Conservation (phyloP, 2,797 vertebrate species). For the Microctenopoma steveboyesi region DNA sequence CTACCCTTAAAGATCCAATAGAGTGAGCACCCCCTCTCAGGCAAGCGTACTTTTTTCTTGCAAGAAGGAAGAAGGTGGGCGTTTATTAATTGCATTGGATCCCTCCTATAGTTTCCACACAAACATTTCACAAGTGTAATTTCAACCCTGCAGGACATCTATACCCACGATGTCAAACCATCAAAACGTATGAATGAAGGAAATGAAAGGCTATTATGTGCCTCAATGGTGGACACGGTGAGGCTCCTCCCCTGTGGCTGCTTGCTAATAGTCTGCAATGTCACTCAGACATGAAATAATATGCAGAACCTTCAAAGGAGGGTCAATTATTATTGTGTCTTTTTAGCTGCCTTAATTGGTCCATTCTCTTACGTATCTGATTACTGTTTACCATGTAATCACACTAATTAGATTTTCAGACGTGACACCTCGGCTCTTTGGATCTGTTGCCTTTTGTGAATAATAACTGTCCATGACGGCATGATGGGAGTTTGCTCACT, state of each 20-base stretch:
- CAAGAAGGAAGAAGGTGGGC: too few species aligned
- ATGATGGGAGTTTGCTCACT: not conserved
- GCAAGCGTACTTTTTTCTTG: constrained; percentile 3
- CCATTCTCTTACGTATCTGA: constrained; percentile 39
- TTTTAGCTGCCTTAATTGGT: constrained; percentile 43
- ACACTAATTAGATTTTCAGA: constrained; percentile 42
- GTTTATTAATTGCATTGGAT: constrained; percentile 30
- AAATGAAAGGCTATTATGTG: constrained; percentile 29
- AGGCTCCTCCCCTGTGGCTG: constrained; percentile 39
- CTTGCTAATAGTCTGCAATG: constrained; percentile 59
- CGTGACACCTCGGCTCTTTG: constrained; percentile 17
- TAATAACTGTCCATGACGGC: constrained; percentile 7
- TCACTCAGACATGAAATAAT: constrained; percentile 63
- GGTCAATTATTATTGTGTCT: constrained; percentile 54
- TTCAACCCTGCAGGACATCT: constrained; percentile 56
- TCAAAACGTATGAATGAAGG: constrained; percentile 39
- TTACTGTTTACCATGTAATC: constrained; percentile 41
- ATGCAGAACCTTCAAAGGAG: constrained; percentile 43
- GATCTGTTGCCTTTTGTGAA: constrained; percentile 21
- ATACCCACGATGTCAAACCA: constrained; percentile 63
- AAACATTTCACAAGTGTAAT: constrained; percentile 63
- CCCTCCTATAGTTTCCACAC: constrained; percentile 56
- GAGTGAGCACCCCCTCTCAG: constrained; percentile 55
- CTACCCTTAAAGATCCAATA: constrained; percentile 74
- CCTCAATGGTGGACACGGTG: constrained; percentile 33